phyloP scores from a whole-genome alignment of 2,113 vertebrate genomes.

The Cheirogaleus medius region DNA sequence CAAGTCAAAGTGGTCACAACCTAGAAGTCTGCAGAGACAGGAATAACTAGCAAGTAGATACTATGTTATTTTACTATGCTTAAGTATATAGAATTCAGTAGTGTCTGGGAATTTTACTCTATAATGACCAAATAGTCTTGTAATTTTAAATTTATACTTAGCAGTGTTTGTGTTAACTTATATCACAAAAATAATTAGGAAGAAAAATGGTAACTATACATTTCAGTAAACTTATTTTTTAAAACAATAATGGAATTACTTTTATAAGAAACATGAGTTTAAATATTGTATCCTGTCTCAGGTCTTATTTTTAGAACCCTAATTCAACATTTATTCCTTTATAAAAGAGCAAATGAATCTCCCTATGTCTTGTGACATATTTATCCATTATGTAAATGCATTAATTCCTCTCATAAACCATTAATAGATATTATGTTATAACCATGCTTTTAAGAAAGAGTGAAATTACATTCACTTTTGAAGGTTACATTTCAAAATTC shows the following conservation, averaged over 20 bases:
- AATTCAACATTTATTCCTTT: neutral
- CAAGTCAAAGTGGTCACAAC: conserved; percentile 71
- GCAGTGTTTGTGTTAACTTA: neutral
- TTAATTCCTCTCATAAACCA: neutral
- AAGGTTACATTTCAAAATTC: conserved; percentile 36
- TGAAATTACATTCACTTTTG: conserved; percentile 28
- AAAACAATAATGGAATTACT: conserved; percentile 42
- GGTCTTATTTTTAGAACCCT: neutral
- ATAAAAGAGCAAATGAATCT: neutral
- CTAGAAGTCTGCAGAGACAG: conserved; percentile 62
- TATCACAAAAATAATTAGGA: conserved; percentile 20
- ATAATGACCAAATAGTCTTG: neutral
- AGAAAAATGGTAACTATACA: neutral
- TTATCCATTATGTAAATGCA: neutral
- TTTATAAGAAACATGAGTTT: conserved; percentile 39
- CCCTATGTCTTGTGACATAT: neutral
- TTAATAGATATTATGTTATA: neutral
- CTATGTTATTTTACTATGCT: conserved; percentile 53
- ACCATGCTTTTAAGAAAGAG: neutral
- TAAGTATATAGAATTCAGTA: conserved; percentile 59
- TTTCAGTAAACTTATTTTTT: conserved; percentile 18
- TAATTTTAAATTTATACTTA: conserved; percentile 49
- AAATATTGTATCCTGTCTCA: neutral
- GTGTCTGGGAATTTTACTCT: neutral
- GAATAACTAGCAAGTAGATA: conserved; percentile 62